Evolutionary conservation across 2,113 vertebrate species (phyloP).

Genomic region (Saguinus imperator): DNA sequence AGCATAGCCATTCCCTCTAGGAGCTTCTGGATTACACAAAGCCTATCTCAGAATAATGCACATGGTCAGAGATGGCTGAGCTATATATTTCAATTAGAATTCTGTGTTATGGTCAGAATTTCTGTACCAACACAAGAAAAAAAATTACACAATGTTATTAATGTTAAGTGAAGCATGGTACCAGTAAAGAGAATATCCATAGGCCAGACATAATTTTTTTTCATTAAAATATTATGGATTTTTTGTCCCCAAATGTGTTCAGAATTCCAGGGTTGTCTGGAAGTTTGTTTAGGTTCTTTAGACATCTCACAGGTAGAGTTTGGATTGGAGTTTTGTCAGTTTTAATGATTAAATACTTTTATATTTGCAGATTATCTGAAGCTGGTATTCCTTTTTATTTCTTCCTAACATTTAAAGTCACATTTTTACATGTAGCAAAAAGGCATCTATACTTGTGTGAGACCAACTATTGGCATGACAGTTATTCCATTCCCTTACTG

Average conservation of each 20-base stretch:
- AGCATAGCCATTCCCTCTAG: neutral
- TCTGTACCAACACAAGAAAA: neutral
- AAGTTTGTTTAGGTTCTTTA: neutral
- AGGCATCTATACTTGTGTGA: neutral
- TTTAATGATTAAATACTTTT: constrained; percentile 22
- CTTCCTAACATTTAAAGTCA: neutral
- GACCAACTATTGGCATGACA: neutral
- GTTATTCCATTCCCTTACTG: neutral
- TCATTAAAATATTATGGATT: neutral
- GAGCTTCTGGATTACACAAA: neutral
- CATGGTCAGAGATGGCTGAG: neutral
- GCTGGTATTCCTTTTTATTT: neutral
- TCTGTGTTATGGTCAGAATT: neutral
- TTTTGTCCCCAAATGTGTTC: neutral
- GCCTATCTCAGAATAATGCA: neutral
- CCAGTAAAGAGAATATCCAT: neutral
- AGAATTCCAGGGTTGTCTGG: neutral
- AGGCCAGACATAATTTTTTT: neutral
- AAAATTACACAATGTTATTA: neutral
- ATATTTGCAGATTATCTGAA: neutral
- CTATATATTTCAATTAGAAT: neutral
- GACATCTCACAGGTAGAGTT: neutral
- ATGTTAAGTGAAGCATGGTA: neutral
- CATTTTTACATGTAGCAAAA: neutral
- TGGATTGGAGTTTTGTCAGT: neutral